A percentile compares a stretch with the other conserved stretches of the same genome.
Conservation (phyloP, 2,888 invertebrate genomes). For the Synergus umbraculus region DNA sequence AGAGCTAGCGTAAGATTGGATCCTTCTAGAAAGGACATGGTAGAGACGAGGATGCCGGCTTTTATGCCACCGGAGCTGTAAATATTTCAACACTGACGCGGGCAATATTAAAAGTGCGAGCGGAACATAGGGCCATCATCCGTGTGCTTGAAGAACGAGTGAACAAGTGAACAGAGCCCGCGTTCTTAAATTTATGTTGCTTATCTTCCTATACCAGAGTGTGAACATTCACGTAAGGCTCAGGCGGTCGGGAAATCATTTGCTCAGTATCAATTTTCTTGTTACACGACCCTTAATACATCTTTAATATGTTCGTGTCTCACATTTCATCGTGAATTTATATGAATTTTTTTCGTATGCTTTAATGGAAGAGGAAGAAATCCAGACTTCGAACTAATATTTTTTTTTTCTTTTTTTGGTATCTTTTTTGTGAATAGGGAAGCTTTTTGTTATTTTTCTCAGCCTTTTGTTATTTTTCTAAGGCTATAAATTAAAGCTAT, state of each 20-base stretch:
- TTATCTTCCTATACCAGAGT: conserved; percentile 59
- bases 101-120: conserved; percentile 73
- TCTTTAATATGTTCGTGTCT: background rate
- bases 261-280: conserved; percentile 20
- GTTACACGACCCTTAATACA: background rate
- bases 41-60: conserved; percentile 55
- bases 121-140: conserved; percentile 67
- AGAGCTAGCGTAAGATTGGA: conserved; percentile 48
- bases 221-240: conserved; percentile 11
- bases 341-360: too few relatives aligned
- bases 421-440: background rate
- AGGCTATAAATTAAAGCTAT: too few relatives aligned
- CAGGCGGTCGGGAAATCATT: conserved; percentile 22
- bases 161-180: conserved; percentile 51
- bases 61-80: conserved; percentile 66
- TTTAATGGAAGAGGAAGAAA: too few relatives aligned
- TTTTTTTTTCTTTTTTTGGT: too few relatives aligned
- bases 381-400: too few relatives aligned
- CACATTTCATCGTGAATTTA: background rate
- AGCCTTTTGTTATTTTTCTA: too few relatives aligned
- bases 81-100: conserved; percentile 72
- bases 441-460: background rate
- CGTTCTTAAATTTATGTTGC: conserved; percentile 70
- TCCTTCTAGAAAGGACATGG: conserved; percentile 52
- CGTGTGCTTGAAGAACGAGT: conserved; percentile 59